Evolutionary conservation across 2,888 invertebrate genomes (phyloP).

Genomic region (Cantharis rufa): DNA sequence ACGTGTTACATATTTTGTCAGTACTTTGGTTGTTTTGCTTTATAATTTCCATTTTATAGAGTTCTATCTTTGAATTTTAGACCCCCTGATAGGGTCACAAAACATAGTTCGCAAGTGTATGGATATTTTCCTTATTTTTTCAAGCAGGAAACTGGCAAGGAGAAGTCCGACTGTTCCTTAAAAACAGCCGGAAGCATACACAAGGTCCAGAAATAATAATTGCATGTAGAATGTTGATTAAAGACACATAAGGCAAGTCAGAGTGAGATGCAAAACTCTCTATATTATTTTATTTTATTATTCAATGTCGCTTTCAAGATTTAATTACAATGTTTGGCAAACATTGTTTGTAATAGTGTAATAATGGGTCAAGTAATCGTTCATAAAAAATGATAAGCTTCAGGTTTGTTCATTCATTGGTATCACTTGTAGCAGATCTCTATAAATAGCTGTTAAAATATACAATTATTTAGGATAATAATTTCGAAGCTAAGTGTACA

Average conservation of each 20-base stretch:
- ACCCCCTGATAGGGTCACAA: too few relatives aligned
- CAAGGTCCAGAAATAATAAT: not conserved
- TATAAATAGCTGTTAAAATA: not conserved
- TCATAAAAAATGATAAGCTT: not conserved
- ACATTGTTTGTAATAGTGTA: not conserved
- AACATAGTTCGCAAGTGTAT: not conserved
- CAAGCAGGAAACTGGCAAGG: not conserved
- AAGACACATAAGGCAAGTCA: not conserved
- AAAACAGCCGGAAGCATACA: not conserved
- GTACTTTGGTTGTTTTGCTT: too few relatives aligned
- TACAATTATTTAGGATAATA: not conserved
- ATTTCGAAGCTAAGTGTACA: not conserved
- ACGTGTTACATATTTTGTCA: too few relatives aligned
- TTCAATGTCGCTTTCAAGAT: not conserved
- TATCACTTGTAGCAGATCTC: not conserved
- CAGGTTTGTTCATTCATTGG: not conserved
- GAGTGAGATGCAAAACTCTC: not conserved
- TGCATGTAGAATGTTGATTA: not conserved
- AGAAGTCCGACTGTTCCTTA: not conserved
- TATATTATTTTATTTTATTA: not conserved
- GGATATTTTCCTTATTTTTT: not conserved
- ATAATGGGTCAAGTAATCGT: not conserved
- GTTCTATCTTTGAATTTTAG: too few relatives aligned
- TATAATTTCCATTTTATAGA: too few relatives aligned
- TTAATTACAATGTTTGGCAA: not conserved